phyloP scores from a whole-genome alignment of 2,888 invertebrate species.

The Elaeidobius kamerunicus region DNA sequence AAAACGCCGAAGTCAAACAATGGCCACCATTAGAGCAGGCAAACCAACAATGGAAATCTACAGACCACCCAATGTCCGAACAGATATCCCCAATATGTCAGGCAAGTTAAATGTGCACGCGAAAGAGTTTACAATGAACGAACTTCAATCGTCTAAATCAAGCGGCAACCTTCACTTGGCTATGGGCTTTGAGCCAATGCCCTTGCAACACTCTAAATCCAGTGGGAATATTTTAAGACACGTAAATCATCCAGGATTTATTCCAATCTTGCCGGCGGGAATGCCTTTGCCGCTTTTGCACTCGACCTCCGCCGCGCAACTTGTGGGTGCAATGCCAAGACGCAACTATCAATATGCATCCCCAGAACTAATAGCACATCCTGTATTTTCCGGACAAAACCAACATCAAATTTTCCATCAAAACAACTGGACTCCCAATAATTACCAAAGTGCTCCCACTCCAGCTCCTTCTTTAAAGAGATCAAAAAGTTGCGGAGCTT shows the following conservation, averaged over 20 bases:
- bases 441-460: conserved; percentile 38
- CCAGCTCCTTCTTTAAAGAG: conserved; percentile 59
- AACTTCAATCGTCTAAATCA: conserved; percentile 49
- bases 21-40: conserved; percentile 57
- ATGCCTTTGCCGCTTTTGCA: conserved; percentile 51
- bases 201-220: conserved; percentile 52
- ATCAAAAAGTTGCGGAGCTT: conserved; percentile 77
- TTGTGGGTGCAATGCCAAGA: conserved; percentile 58
- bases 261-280: conserved; percentile 40
- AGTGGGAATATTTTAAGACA: conserved; percentile 69
- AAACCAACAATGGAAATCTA: conserved; percentile 88
- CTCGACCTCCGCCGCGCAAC: conserved; percentile 62
- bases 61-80: conserved; percentile 68
- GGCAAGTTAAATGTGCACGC: conserved; percentile 80
- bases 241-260: conserved; percentile 40
- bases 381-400: conserved; percentile 52
- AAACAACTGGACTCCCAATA: conserved; percentile 33
- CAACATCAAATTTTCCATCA: conserved; percentile 36
- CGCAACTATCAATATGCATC: conserved; percentile 55
- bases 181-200: conserved; percentile 42
- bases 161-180: conserved; percentile 44
- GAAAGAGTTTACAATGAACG: conserved; percentile 84
- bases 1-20: conserved; percentile 72
- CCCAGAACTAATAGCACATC: conserved; percentile 42
- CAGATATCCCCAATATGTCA: conserved; percentile 42